Evolutionary conservation across 1,140 invertebrate species (phyloP), one percentile per base, ranked within the genome.

Genomic region (Zaprionus capensis): DNA sequence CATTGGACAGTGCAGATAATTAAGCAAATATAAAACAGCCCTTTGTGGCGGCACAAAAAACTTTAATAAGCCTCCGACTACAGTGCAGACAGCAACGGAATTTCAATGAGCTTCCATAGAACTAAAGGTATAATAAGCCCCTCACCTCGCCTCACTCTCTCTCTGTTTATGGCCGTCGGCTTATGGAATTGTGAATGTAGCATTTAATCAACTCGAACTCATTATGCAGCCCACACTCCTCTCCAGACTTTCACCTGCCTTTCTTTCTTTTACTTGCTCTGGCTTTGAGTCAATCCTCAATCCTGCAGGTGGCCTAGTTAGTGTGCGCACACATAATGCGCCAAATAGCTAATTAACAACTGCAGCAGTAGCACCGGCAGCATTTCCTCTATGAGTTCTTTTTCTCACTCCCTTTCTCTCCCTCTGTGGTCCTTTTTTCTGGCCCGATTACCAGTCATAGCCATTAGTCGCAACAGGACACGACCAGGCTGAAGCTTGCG

Each of bases 271-370:
- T 2, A 9, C n/a, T 17, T n/a, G 41, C n/a, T 20, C 17, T 46
- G n/a, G 14, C 38, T 69, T 79, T 62, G 49, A 34, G n/a, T 63
- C 69, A 82, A 82, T 82, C 71, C 71, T 38, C 69, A 78, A 82
- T 82, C 71, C 71, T 51, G 70, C 67, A 84, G 69, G 63, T 78
- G 56, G 62, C 26, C 81, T 70, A 53, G 24, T 73, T 82, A 68
- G 75, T 71, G 71, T 62, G 38, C 65, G 59, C 71, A 57, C 59
- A 76, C 71, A 85, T 81, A 84, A 86, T 85, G 82, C 82, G 82
- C 81, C 82, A 86, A 86, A 79, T 76, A 63, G 71, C 68, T 85
- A 85, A 85, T 85, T 85, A 85, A 82, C 79, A 85, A 85, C 79
- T 85, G 82, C 82, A 85, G 76, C 56, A 76, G 76, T 58, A 51